Base-by-base conservation (phyloP, 2,113 vertebrate genomes). In the Corythornis cristatus region DNA sequence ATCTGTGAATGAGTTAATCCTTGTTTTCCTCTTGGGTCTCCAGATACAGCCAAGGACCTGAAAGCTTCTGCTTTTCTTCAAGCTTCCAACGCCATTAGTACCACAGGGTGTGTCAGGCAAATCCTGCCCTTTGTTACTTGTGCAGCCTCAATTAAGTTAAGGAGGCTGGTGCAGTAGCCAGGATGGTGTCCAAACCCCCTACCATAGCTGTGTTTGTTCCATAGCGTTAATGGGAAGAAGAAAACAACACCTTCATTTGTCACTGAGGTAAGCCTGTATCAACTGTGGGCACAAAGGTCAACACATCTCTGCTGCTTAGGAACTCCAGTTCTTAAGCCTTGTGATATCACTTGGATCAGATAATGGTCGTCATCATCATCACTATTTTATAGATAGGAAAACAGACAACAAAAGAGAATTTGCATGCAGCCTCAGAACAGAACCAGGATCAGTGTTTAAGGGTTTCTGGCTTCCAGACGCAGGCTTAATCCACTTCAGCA, bases 1-100 rank as follows among this genome's bases (percentile, higher is more conserved):
- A 66, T 85, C 74, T 76, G 42, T 37, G 54, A 73, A 54, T n/a
- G 76, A 89, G 46, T 84, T 89, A 92, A 92, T 86, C 70, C 73
- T 56, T 62, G 23, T 22, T 83, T 74, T 74, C 48, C 78, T 70
- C 37, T 61, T 51, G 22, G 9, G 11, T 57, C 42, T 91, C 48
- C n/a, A 40, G 28, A 42, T 26, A 61, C 2, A 85, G 79, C 11
- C 22, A 61, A n/a, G 28, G 45, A 87, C 33, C 78, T 51, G 62
- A 95, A 95, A 94, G 78, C 56, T 89, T 67, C 77, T 86, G 88
- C 7, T 89, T 93, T 95, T 76, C 66, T 83, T 89, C 89, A 89
- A 6, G 33, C 35, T 74, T 62, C 79, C 54, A 62, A 80, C 91
- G 88, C 80, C 89, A 80, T 87, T 76, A 87, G 58, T 33, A 68